Percentiles rank a stretch among this genome's conserved stretches.
phyloP scores from a whole-genome alignment of 2,797 vertebrate species.

The Tokudaia muenninki region DNA sequence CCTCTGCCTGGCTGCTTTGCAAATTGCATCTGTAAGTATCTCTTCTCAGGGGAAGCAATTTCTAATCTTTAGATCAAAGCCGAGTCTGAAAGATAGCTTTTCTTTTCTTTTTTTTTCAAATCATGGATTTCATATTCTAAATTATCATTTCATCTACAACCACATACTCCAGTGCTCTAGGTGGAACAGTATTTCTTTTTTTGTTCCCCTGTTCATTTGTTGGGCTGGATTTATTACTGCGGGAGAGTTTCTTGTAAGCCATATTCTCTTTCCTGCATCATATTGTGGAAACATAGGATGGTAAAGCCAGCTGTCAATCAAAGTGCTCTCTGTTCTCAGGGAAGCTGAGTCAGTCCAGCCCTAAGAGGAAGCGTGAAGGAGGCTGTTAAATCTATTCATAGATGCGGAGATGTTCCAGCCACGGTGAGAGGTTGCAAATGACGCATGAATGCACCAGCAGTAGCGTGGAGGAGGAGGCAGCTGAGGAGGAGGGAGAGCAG shows the following conservation, averaged over 20 bases:
- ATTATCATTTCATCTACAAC: background rate
- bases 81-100: slow-evolving; percentile 23
- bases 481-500: slow-evolving; percentile 34
- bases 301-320: background rate
- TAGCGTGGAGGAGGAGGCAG: slow-evolving; percentile 47
- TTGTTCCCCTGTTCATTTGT: background rate
- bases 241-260: slow-evolving; percentile 5
- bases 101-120: background rate
- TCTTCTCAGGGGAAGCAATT: slow-evolving; percentile 61
- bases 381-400: slow-evolving; percentile 57
- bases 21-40: slow-evolving; percentile 68
- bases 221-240: background rate
- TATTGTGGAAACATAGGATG: background rate
- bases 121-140: slow-evolving; percentile 56
- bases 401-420: slow-evolving; percentile 29
- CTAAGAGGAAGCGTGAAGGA: slow-evolving; percentile 65
- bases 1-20: slow-evolving; percentile 22
- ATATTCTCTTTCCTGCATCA: background rate
- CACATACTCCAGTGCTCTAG: background rate
- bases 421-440: slow-evolving; percentile 67
- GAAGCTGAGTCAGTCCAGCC: slow-evolving; percentile 54
- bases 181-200: background rate
- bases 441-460: slow-evolving; percentile 40
- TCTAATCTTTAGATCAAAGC: slow-evolving; percentile 73
- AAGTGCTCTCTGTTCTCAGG: slow-evolving; percentile 14